Percentiles rank a stretch among this genome's conserved stretches.
phyloP scores from a whole-genome alignment of 2,797 vertebrate genomes.

The Notolepis coatsorum region DNA sequence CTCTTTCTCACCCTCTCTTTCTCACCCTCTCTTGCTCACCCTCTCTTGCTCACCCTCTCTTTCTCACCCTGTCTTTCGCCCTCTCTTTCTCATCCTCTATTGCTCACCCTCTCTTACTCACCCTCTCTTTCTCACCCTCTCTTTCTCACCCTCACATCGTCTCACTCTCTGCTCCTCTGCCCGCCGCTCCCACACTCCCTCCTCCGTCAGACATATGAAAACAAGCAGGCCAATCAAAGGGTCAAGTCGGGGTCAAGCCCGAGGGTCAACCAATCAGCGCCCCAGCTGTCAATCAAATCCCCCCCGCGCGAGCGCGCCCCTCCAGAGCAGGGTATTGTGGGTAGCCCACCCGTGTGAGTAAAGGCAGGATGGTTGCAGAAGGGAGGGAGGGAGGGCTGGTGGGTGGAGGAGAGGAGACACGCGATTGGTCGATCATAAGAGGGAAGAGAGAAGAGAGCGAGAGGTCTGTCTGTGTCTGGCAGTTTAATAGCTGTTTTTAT shows the following conservation, averaged over 20 bases:
- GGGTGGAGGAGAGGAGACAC: conserved; percentile 15
- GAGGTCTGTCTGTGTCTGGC: conserved; percentile 17
- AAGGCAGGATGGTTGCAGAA: not conserved
- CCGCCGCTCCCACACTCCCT: not conserved
- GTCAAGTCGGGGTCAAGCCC: conserved; percentile 55
- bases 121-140: not conserved
- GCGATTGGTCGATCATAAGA: conserved; percentile 21
- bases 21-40: conserved; percentile 8
- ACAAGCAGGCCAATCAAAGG: conserved; percentile 74
- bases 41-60: conserved; percentile 27
- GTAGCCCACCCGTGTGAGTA: conserved; percentile 49
- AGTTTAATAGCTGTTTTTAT: conserved; percentile 66
- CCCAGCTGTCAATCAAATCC: conserved; percentile 67
- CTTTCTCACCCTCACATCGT: not conserved
- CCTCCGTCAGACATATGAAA: conserved; percentile 61
- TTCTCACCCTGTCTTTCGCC: not conserved
- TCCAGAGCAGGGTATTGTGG: conserved; percentile 10
- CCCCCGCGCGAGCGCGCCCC: not conserved
- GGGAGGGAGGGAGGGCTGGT: not conserved
- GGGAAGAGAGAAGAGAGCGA: conserved; percentile 18
- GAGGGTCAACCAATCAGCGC: conserved; percentile 54
- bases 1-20: too few species aligned
- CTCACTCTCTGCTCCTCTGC: not conserved
- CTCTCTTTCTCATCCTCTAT: not conserved
- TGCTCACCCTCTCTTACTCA: conserved; percentile 24